phyloP scores from a whole-genome alignment of 1,140 invertebrate species.

The Drosophila equinoxialis region DNA sequence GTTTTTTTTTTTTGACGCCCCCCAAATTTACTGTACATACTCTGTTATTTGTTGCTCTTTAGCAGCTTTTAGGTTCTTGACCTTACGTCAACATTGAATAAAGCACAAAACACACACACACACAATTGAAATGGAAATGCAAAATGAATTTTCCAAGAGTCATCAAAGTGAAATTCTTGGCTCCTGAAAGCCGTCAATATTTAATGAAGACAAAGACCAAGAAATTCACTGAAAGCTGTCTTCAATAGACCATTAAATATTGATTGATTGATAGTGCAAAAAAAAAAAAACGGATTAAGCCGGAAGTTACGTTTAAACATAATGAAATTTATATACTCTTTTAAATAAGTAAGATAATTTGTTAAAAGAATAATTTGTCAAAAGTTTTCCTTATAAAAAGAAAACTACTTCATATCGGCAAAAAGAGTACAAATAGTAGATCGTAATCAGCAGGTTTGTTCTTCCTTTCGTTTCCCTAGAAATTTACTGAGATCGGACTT shows the following conservation, averaged over 20 bases:
- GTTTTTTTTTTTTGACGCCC: conserved; percentile 18
- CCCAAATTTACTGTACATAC: conserved; percentile 42
- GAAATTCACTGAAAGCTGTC: neutral
- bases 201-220: conserved; percentile 31
- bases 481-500: too few relatives aligned
- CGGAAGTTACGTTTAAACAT: conserved; percentile 4
- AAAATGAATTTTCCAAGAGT: conserved; percentile 27
- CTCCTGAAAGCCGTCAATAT: conserved; percentile 30
- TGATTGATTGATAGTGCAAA: conserved; percentile 39
- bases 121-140: conserved; percentile 28
- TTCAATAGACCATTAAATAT: conserved; percentile 33
- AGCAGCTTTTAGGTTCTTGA: conserved; percentile 54
- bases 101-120: conserved; percentile 39
- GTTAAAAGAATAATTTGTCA: too few relatives aligned
- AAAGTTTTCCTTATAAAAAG: too few relatives aligned
- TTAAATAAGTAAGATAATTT: neutral
- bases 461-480: too few relatives aligned
- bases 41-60: conserved; percentile 30
- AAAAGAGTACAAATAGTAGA: too few relatives aligned
- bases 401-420: too few relatives aligned
- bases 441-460: too few relatives aligned
- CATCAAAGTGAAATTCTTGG: conserved; percentile 29
- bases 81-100: neutral
- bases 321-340: conserved; percentile 14
- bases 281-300: conserved; percentile 4